Percentiles rank a stretch among this genome's conserved stretches.
Conservation (phyloP, 2,888 invertebrate species). For the Yponomeuta plumbellus region DNA sequence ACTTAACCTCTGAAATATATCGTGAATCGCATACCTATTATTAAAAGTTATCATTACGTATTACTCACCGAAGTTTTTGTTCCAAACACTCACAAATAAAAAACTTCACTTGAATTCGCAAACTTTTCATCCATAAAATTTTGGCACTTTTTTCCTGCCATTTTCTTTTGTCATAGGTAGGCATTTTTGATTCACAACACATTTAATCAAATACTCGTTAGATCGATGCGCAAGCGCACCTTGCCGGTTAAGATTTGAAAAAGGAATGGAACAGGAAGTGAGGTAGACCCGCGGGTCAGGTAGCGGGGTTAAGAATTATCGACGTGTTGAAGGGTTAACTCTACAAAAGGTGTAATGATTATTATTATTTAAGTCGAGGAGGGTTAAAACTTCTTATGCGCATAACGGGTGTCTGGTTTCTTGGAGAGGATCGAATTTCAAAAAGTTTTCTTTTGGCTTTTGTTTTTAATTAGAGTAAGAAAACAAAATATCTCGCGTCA, state of each 20-base stretch:
- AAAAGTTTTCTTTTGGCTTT: not conserved
- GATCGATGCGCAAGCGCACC: conserved; percentile 39
- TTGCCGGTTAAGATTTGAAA: conserved; percentile 53
- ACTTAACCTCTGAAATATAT: too few relatives aligned
- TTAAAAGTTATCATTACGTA: too few relatives aligned
- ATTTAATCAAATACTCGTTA: conserved; percentile 21
- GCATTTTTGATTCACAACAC: not conserved
- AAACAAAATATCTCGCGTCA: too few relatives aligned
- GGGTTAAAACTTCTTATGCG: conserved; percentile 45
- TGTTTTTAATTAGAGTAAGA: not conserved
- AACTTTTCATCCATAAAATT: not conserved
- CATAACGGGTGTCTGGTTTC: conserved; percentile 55
- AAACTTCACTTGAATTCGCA: not conserved
- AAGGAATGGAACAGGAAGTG: conserved; percentile 72
- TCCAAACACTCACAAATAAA: not conserved
- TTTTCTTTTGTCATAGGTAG: not conserved
- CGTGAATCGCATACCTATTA: too few relatives aligned
- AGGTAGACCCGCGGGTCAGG: conserved; percentile 62
- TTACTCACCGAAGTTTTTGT: not conserved
- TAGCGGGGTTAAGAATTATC: conserved; percentile 68
- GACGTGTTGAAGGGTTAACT: conserved; percentile 70
- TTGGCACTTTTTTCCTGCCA: not conserved
- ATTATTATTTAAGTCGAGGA: conserved; percentile 56
- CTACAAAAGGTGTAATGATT: conserved; percentile 68
- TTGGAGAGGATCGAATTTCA: conserved; percentile 29